Percentiles rank a stretch among this genome's conserved stretches.
Evolutionary conservation across 2,113 vertebrate species (phyloP).

Genomic region (Rhadina sibilatrix): DNA sequence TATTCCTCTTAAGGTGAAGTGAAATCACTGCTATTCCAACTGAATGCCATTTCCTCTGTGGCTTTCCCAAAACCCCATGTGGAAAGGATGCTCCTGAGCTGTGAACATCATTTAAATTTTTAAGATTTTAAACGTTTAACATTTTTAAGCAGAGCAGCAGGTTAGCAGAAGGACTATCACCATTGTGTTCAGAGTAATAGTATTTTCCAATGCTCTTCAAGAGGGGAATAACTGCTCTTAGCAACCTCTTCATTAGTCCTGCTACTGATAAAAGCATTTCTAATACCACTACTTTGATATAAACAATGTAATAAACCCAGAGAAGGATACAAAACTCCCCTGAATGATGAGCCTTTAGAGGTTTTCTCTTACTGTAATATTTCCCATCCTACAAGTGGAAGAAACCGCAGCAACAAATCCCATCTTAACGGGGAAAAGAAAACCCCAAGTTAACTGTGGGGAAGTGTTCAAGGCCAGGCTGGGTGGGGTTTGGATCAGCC

Average conservation of each 20-base stretch:
- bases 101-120: constrained; percentile 15
- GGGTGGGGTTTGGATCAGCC: neutral
- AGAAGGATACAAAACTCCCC: neutral
- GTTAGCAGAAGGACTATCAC: constrained; percentile 37
- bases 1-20: neutral
- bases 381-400: neutral
- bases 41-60: neutral
- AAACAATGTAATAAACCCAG: neutral
- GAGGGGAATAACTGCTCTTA: neutral
- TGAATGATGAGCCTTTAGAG: neutral
- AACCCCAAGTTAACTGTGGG: neutral
- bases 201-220: neutral
- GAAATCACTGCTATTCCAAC: neutral
- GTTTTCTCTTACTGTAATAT: neutral
- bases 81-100: neutral
- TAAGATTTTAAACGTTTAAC: neutral
- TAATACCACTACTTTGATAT: neutral
- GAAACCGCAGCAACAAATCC: neutral
- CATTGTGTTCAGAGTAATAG: neutral
- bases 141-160: constrained; percentile 38
- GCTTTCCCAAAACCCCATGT: neutral
- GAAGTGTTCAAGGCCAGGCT: neutral
- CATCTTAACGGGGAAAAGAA: neutral
- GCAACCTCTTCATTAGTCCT: neutral
- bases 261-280: neutral